A percentile compares a stretch with the other conserved stretches of the same genome.
These are phyloP conservation scores for Sceloporus undulatus DNA, from an alignment of 2,113 vertebrate species.

Conservation along the genomic window DNA sequence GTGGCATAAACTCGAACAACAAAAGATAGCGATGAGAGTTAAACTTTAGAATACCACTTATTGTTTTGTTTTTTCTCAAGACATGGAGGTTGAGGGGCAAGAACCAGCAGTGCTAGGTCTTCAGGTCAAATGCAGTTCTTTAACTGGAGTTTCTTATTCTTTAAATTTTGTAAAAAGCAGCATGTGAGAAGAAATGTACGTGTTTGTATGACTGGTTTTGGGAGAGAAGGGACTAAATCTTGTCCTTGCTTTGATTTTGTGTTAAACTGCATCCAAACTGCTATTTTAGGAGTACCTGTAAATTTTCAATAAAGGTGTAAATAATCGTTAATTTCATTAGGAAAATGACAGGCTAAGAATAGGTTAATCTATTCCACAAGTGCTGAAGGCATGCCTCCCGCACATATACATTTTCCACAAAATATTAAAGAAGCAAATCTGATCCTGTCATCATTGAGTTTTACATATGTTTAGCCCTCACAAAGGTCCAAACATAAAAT, in stretches of 20 bases:
- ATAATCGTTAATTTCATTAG: not conserved
- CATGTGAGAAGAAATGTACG: not conserved
- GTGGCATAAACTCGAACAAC: constrained; percentile 12
- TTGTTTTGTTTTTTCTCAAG: not conserved
- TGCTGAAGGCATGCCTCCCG: not conserved
- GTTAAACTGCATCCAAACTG: not conserved
- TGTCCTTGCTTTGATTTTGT: not conserved
- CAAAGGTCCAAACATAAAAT: too few relatives aligned
- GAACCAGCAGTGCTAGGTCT: not conserved
- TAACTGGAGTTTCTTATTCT: too few relatives aligned
- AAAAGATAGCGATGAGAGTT: constrained; percentile 6
- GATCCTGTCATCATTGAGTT: not conserved
- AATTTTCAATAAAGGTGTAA: too few relatives aligned
- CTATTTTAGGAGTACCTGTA: not conserved
- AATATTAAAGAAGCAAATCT: not conserved
- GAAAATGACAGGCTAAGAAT: not conserved
- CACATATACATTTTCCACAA: not conserved
- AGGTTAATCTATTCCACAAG: not conserved
- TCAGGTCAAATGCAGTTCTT: not conserved
- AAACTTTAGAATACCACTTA: not conserved
- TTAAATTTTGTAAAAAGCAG: not conserved
- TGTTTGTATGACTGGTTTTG: not conserved
- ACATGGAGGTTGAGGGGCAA: not conserved
- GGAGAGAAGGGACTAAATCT: too few relatives aligned
- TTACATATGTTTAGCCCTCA: not conserved